phyloP scores from a whole-genome alignment of 1,140 invertebrate species.

The Drosophila orena region DNA sequence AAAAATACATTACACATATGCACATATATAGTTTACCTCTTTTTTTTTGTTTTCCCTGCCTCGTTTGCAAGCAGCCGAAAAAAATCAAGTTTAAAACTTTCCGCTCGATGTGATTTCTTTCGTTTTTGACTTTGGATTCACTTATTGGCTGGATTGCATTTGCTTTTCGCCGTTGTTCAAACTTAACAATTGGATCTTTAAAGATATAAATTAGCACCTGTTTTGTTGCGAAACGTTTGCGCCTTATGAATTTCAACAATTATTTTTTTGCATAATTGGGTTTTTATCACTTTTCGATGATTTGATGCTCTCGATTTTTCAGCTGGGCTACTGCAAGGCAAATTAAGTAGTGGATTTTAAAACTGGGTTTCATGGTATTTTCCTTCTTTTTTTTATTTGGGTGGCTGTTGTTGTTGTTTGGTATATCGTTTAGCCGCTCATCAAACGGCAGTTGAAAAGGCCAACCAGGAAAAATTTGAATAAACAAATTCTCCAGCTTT shows the following conservation, averaged over 20 bases:
- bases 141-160: constrained; percentile 18
- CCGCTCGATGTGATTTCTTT: constrained; percentile 28
- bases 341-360: neutral
- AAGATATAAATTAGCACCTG: constrained; percentile 71
- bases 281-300: constrained; percentile 52
- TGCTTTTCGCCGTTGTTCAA: constrained; percentile 15
- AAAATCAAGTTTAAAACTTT: constrained; percentile 57
- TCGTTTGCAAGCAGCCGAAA: constrained; percentile 8
- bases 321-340: constrained; percentile 25
- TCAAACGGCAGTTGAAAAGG: constrained; percentile 75
- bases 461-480: constrained; percentile 62
- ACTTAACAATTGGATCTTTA: constrained; percentile 49
- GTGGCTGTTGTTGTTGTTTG: constrained; percentile 10
- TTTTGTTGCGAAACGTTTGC: constrained; percentile 52
- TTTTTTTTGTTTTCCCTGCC: constrained; percentile 21
- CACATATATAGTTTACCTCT: constrained; percentile 50
- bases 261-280: constrained; percentile 50
- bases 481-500: constrained; percentile 67
- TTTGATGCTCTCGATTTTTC: constrained; percentile 9
- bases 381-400: neutral
- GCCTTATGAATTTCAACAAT: constrained; percentile 50
- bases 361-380: constrained; percentile 3
- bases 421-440: constrained; percentile 64
- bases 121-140: constrained; percentile 20
- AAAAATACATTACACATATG: constrained; percentile 54